phyloP scores from a whole-genome alignment of 2,797 vertebrate species.

The Anguilla anguilla region DNA sequence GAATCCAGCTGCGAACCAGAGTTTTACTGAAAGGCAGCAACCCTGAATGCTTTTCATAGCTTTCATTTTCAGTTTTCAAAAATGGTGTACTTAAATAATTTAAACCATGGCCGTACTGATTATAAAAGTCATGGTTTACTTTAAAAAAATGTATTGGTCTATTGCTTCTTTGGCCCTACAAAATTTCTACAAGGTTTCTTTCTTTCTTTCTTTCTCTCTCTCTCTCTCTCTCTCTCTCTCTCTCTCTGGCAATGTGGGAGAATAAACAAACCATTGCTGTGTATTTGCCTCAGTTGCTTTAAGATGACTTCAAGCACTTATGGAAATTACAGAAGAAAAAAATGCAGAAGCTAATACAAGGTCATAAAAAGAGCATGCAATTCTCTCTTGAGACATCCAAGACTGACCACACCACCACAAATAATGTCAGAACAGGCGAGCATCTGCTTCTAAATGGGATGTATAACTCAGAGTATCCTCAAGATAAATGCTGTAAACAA shows the following conservation, averaged over 20 bases:
- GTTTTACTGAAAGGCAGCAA: slow-evolving; percentile 29
- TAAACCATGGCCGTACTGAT: neutral
- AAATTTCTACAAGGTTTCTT: neutral
- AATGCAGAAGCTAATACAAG: neutral
- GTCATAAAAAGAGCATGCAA: slow-evolving; percentile 18
- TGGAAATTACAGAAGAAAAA: neutral
- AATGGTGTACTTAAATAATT: neutral
- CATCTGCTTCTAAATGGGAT: slow-evolving; percentile 16
- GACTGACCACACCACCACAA: slow-evolving; percentile 11
- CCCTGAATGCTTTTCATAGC: neutral
- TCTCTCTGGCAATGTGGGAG: neutral
- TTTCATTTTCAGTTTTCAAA: neutral
- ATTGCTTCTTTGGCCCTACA: neutral
- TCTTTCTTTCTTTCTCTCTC: neutral
- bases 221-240: neutral
- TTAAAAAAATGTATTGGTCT: neutral
- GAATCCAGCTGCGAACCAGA: neutral
- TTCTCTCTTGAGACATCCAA: neutral
- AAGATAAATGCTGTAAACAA: neutral
- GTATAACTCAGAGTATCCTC: slow-evolving; percentile 15
- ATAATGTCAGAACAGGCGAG: slow-evolving; percentile 14
- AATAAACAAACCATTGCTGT: neutral
- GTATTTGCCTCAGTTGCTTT: slow-evolving; percentile 4
- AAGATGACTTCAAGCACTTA: slow-evolving; percentile 28
- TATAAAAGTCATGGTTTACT: neutral